phyloP scores from a whole-genome alignment of 2,113 vertebrate genomes.

The Emydocephalus ijimae region DNA sequence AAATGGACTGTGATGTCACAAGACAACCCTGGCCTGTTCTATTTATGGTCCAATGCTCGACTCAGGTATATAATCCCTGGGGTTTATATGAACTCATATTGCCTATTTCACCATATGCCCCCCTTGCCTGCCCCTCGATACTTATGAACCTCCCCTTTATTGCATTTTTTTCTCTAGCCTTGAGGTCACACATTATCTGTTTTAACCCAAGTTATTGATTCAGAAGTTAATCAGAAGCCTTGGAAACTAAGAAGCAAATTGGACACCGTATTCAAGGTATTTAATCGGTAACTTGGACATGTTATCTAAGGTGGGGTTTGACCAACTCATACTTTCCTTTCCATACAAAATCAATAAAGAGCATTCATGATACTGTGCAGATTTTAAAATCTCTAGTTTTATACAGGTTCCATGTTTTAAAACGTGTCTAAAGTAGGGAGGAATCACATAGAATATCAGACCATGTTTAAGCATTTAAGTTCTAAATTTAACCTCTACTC shows the following conservation, averaged over 20 bases:
- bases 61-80: background rate
- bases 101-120: background rate
- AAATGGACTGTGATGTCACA: background rate
- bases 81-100: background rate
- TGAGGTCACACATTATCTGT: background rate
- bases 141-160: background rate
- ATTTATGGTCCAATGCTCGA: background rate
- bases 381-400: too few species aligned
- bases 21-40: background rate
- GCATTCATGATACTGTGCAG: too few species aligned
- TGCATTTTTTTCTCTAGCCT: background rate
- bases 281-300: background rate
- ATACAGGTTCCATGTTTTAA: too few species aligned
- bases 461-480: too few species aligned
- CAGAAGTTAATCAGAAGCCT: background rate
- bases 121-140: background rate
- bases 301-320: too few species aligned
- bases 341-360: too few species aligned
- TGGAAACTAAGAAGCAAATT: background rate
- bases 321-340: background rate
- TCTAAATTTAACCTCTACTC: too few species aligned
- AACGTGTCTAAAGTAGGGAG: too few species aligned
- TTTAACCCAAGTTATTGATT: background rate
- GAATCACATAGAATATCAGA: too few species aligned
- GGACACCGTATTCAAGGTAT: background rate